Conservation (phyloP, 2,888 invertebrate species). For the Athrips mouffetella region DNA sequence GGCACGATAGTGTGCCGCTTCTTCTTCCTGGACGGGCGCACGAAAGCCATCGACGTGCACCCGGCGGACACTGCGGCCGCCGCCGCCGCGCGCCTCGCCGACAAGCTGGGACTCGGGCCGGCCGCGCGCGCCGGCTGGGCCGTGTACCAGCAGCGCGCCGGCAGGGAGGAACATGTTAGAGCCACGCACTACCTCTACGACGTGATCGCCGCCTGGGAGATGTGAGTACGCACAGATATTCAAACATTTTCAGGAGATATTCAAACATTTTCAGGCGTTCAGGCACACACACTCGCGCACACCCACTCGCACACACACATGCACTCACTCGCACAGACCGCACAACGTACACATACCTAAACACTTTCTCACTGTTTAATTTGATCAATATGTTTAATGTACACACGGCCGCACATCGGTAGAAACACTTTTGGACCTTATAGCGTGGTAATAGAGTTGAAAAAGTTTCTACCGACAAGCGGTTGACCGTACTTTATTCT, state of each 20-base stretch:
- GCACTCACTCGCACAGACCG: too few relatives aligned
- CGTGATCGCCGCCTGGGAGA: conserved; percentile 96
- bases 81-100: conserved; percentile 91
- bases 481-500: too few relatives aligned
- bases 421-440: too few relatives aligned
- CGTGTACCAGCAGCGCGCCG: conserved; percentile 92
- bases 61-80: conserved; percentile 96
- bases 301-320: too few relatives aligned
- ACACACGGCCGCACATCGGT: too few relatives aligned
- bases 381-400: too few relatives aligned
- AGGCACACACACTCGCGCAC: too few relatives aligned
- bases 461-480: too few relatives aligned
- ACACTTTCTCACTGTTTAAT: too few relatives aligned
- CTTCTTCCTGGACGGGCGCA: conserved; percentile 96
- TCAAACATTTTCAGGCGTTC: too few relatives aligned
- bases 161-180: conserved; percentile 93
- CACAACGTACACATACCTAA: too few relatives aligned
- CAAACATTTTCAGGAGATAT: conserved; percentile 51
- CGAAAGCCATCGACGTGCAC: conserved; percentile 96
- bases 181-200: conserved; percentile 96
- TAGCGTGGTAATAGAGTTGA: too few relatives aligned
- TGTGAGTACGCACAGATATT: conserved; percentile 79
- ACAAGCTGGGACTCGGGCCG: conserved; percentile 89
- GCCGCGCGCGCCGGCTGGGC: conserved; percentile 92
- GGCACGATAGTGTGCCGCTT: conserved; percentile 96